These are phyloP conservation scores for Drosophila acutilabella DNA, from an alignment of 2,888 invertebrate species.

Conservation along the genomic window DNA sequence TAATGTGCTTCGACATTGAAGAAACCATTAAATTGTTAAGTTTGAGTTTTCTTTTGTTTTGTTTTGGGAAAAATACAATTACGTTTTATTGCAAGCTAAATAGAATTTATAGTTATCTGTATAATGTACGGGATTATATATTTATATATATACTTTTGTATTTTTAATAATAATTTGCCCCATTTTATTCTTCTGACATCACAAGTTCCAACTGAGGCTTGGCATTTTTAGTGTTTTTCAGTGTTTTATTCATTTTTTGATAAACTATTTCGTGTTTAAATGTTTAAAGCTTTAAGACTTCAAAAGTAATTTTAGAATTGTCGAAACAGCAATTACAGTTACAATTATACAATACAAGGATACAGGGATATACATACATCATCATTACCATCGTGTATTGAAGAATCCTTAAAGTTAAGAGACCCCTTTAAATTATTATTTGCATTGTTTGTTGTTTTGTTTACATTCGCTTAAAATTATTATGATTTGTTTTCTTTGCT, in stretches of 20 bases:
- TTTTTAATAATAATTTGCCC: conserved; percentile 18
- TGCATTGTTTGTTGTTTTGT: conserved; percentile 54
- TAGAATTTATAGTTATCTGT: conserved; percentile 9
- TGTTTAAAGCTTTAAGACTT: conserved; percentile 42
- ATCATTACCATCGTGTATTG: conserved; percentile 1
- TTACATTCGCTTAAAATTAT: conserved; percentile 14
- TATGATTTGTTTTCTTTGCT: conserved; percentile 12
- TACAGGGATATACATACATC: conserved; percentile 32
- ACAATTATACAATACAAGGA: conserved; percentile 31
- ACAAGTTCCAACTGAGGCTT: conserved; percentile 35
- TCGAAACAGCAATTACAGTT: conserved; percentile 34
- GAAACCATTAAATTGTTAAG: conserved; percentile 68
- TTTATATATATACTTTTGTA: conserved; percentile 22
- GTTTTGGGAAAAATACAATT: conserved; percentile 48
- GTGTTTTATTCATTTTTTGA: conserved; percentile 11
- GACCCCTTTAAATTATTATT: conserved; percentile 38
- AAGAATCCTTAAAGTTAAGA: conserved; percentile 47
- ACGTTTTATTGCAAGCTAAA: conserved; percentile 40
- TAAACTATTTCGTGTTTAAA: conserved; percentile 65
- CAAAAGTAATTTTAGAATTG: conserved; percentile 34
- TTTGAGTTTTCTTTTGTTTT: conserved; percentile 18
- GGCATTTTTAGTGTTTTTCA: conserved; percentile 4
- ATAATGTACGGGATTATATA: not conserved
- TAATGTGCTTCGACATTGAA: conserved; percentile 66
- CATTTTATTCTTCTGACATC: conserved; percentile 36